These are phyloP conservation scores for Gonocerus acuteangulatus DNA, from an alignment of 2,888 invertebrate genomes.

Conservation along the genomic window DNA sequence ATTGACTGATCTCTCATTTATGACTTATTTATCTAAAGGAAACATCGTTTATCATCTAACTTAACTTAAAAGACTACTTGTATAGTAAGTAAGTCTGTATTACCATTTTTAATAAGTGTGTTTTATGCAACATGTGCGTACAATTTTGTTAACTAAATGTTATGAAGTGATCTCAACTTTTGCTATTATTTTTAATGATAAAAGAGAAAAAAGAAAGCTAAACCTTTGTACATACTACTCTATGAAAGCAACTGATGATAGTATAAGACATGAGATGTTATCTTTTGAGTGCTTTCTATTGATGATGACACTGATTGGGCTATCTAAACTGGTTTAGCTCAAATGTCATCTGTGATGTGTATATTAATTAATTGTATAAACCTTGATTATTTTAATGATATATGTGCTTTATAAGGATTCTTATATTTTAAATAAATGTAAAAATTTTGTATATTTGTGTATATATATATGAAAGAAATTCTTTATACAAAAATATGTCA, in stretches of 20 bases:
- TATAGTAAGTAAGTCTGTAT: not conserved
- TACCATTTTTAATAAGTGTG: not conserved
- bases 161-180: conserved; percentile 15
- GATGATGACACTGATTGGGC: conserved; percentile 20
- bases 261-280: not conserved
- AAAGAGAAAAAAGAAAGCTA: conserved; percentile 1
- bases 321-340: conserved; percentile 11
- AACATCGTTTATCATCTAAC: not conserved
- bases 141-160: not conserved
- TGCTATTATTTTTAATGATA: conserved; percentile 6
- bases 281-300: conserved; percentile 12
- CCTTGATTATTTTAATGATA: conserved; percentile 15
- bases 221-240: not conserved
- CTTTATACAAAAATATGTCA: conserved; percentile 1
- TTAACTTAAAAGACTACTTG: not conserved
- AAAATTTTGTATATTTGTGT: conserved; percentile 7
- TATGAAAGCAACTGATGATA: not conserved
- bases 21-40: not conserved
- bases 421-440: conserved; percentile 6
- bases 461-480: not conserved
- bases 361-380: conserved; percentile 9
- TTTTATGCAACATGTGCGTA: not conserved
- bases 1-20: too few relatives aligned
- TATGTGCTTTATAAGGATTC: conserved; percentile 15
- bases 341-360: conserved; percentile 23